A percentile compares a stretch with the other conserved stretches of the same genome.
Conservation (phyloP, 2,113 vertebrate species). For the Platanista minor region DNA sequence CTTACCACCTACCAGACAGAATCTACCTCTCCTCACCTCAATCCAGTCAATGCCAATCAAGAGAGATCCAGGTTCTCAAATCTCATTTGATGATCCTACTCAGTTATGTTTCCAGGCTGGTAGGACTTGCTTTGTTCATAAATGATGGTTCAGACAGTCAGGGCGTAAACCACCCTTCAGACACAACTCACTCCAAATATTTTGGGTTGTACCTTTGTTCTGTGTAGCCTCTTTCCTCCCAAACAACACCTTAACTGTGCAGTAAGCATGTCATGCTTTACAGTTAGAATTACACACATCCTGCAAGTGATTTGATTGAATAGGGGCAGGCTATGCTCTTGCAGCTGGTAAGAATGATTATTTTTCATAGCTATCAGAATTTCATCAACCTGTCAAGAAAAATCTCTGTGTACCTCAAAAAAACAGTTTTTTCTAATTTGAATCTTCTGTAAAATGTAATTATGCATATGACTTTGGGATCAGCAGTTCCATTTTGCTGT, state of each 20-base stretch:
- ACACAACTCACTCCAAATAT: neutral
- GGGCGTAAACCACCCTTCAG: neutral
- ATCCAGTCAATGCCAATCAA: neutral
- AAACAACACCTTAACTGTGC: neutral
- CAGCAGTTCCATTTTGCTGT: constrained; percentile 9
- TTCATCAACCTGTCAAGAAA: neutral
- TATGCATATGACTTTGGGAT: neutral
- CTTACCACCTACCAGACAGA: neutral
- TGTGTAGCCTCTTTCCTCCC: neutral
- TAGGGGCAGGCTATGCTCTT: neutral
- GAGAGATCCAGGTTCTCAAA: neutral
- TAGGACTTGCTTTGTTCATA: neutral
- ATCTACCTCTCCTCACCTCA: neutral
- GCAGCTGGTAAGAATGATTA: neutral
- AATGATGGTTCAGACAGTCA: neutral
- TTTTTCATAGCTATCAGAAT: constrained; percentile 15
- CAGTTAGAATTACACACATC: neutral
- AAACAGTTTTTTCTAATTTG: neutral
- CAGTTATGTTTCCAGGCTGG: neutral
- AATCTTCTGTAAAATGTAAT: constrained; percentile 27
- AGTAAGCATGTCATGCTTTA: neutral
- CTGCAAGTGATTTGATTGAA: neutral
- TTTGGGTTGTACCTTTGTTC: constrained; percentile 1
- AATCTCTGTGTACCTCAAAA: neutral
- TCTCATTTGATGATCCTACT: neutral